Conservation (phyloP, 2,888 invertebrate genomes). For the Chelonus formosanus region DNA sequence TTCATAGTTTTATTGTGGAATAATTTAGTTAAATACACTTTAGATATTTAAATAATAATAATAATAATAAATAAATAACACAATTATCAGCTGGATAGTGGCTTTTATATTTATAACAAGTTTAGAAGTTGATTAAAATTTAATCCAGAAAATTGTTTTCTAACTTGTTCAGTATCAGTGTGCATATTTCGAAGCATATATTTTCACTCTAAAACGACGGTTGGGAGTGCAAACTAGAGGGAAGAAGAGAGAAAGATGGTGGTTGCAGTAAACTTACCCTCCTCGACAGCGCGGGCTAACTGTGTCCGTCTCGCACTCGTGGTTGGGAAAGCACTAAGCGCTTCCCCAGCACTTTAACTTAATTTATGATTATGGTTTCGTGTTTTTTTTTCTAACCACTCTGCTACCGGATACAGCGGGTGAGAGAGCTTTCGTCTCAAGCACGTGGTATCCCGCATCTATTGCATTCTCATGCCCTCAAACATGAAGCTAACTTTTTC, state of each 20-base stretch:
- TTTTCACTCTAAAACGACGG: constrained; percentile 21
- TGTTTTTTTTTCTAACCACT: constrained; percentile 34
- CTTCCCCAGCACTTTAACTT: constrained; percentile 56
- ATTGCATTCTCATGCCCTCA: neutral
- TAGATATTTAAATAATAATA: neutral
- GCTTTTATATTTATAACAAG: constrained; percentile 35
- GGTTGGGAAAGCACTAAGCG: constrained; percentile 45
- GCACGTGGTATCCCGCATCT: constrained; percentile 8
- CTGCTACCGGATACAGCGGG: constrained; percentile 31
- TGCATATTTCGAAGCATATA: constrained; percentile 12
- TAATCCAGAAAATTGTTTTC: constrained; percentile 41
- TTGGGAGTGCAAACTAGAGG: constrained; percentile 13
- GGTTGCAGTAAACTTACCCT: constrained; percentile 37
- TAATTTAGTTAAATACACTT: neutral
- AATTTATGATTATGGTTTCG: constrained; percentile 57
- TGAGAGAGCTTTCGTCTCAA: constrained; percentile 30
- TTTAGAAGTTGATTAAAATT: constrained; percentile 43
- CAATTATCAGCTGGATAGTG: constrained; percentile 20
- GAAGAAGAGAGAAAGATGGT: constrained; percentile 23
- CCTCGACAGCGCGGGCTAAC: constrained; percentile 40
- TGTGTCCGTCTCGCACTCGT: constrained; percentile 39
- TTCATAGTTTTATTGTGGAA: neutral
- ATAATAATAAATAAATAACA: neutral
- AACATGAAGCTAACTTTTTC: constrained; percentile 1
- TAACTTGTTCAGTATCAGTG: constrained; percentile 22